Evolutionary conservation across 2,113 vertebrate species (phyloP).

Genomic region (Callocephalon fimbriatum): DNA sequence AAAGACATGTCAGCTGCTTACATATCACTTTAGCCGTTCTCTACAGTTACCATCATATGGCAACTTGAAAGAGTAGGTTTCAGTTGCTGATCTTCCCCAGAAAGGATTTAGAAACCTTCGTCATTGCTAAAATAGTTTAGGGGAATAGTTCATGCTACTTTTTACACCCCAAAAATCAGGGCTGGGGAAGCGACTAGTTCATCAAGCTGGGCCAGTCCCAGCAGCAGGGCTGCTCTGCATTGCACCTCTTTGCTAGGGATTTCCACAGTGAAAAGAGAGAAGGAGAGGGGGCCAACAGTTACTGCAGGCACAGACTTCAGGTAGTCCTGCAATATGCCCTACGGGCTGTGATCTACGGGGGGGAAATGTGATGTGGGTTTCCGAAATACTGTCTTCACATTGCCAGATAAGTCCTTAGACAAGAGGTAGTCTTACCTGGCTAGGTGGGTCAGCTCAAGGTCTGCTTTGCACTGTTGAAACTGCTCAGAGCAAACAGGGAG

Average conservation of each 20-base stretch:
- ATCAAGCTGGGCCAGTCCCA: background rate
- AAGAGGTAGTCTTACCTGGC: background rate
- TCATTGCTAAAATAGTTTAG: background rate
- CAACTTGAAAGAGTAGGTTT: background rate
- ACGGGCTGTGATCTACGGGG: background rate
- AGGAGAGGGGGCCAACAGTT: background rate
- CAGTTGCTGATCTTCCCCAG: background rate
- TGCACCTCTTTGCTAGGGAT: background rate
- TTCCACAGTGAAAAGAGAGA: background rate
- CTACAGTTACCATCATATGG: background rate
- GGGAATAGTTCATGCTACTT: background rate
- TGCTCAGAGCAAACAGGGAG: background rate
- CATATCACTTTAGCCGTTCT: background rate
- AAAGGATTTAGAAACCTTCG: background rate
- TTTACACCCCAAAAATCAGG: background rate
- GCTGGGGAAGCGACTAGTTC: background rate
- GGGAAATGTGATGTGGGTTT: background rate
- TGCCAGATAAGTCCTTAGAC: background rate
- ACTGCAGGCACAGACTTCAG: background rate
- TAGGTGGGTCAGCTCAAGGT: background rate
- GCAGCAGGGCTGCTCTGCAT: background rate
- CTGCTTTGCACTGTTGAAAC: background rate
- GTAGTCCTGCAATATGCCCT: background rate
- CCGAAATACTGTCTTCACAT: background rate
- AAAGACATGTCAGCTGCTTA: background rate